Conservation (phyloP, 2,888 invertebrate genomes). For the Amorpha juglandis region DNA sequence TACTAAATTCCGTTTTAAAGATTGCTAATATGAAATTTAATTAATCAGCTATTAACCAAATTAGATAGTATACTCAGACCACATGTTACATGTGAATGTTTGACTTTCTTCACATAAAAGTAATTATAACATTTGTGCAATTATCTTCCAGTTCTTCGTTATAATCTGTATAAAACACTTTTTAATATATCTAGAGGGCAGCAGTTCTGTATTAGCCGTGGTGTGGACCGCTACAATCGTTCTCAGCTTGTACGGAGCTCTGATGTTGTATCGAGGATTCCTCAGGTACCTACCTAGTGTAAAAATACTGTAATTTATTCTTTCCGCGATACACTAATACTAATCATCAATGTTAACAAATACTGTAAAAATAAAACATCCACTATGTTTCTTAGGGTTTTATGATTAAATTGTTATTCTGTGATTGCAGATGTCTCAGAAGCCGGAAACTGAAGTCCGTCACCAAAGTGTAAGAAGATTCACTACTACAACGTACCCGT, state of each 20-base stretch:
- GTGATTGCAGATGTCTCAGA: slow-evolving; percentile 64
- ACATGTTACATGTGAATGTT: too few species aligned
- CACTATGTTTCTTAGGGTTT: not conserved
- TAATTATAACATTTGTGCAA: too few species aligned
- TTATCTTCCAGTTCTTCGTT: not conserved
- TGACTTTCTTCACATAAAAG: too few species aligned
- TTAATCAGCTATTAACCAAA: too few species aligned
- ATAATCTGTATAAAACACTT: not conserved
- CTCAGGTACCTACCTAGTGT: slow-evolving; percentile 56
- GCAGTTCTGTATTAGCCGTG: slow-evolving; percentile 63
- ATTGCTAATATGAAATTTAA: too few species aligned
- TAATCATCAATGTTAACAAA: not conserved
- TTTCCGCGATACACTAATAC: not conserved
- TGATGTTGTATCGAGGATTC: slow-evolving; percentile 65
- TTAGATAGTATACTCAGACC: too few species aligned
- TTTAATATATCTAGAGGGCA: slow-evolving; percentile 62
- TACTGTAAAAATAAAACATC: not conserved
- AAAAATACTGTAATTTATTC: not conserved
- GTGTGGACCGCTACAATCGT: slow-evolving; percentile 75
- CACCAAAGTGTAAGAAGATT: slow-evolving; percentile 71
- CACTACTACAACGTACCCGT: not conserved
- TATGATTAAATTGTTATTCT: not conserved
- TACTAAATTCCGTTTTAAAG: too few species aligned
- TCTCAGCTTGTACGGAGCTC: slow-evolving; percentile 67
- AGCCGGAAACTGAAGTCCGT: slow-evolving; percentile 72